These are phyloP conservation scores for Cercocebus atys DNA, from an alignment of 2,113 vertebrate genomes.

Conservation along the genomic window DNA sequence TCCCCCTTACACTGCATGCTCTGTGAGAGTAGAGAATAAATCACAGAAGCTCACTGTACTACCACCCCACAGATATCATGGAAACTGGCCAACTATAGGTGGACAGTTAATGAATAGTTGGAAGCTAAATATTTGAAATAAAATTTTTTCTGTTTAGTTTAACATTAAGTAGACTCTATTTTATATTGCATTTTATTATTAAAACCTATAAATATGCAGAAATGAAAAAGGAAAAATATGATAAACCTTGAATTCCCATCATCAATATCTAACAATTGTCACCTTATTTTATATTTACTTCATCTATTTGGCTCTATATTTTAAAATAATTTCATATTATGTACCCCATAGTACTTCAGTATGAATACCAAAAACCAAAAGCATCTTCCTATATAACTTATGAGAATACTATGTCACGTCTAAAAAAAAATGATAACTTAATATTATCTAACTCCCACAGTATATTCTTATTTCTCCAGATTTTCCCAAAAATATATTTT, in stretches of 20 bases:
- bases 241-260: background rate
- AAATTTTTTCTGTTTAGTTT: background rate
- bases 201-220: background rate
- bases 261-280: background rate
- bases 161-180: background rate
- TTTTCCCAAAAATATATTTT: background rate
- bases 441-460: background rate
- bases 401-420: background rate
- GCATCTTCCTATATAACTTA: background rate
- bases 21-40: background rate
- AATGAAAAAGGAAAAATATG: background rate
- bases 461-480: background rate
- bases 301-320: background rate
- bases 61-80: accelerated
- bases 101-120: background rate
- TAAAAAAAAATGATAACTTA: background rate
- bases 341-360: background rate
- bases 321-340: background rate
- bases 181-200: background rate
- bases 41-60: background rate
- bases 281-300: background rate
- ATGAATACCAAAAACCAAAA: background rate
- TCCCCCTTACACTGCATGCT: background rate
- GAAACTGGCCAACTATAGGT: background rate
- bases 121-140: background rate